A percentile compares a stretch with the other conserved stretches of the same genome.
These are phyloP conservation scores for Paradisaea rubra DNA, from an alignment of 2,113 vertebrate species.

Conservation along the genomic window DNA sequence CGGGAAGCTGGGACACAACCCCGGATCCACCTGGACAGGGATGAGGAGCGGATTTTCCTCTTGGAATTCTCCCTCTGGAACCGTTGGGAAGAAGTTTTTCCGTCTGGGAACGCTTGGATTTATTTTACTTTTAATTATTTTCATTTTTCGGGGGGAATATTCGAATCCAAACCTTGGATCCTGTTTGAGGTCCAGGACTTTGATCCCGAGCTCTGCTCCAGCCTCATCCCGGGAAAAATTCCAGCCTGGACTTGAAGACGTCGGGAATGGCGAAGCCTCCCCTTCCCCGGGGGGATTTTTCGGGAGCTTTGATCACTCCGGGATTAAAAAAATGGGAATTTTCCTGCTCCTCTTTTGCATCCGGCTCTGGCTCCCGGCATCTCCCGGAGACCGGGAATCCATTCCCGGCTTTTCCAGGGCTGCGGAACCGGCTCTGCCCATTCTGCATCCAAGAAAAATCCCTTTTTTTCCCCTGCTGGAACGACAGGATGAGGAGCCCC, in stretches of 20 bases:
- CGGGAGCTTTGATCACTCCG: background rate
- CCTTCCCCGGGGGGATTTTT: background rate
- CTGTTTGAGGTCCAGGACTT: background rate
- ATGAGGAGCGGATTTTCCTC: background rate
- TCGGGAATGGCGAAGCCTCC: background rate
- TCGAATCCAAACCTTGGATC: background rate
- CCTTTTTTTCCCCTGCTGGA: background rate
- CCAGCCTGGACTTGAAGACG: conserved; percentile 31
- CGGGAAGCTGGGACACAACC: background rate
- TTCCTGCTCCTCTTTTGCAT: background rate
- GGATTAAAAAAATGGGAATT: background rate
- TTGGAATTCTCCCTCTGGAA: background rate
- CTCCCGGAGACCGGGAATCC: background rate
- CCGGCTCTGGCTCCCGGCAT: background rate
- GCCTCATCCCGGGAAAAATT: background rate
- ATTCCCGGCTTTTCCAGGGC: background rate
- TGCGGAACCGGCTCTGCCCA: background rate
- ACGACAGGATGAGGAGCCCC: background rate
- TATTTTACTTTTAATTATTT: background rate
- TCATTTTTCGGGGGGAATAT: background rate
- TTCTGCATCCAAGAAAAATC: background rate
- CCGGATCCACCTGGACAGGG: background rate
- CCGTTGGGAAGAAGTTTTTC: background rate
- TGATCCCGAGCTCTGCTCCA: background rate
- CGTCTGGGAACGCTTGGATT: background rate